phyloP scores from a whole-genome alignment of 2,888 invertebrate species.

The Thymelicus acteon region DNA sequence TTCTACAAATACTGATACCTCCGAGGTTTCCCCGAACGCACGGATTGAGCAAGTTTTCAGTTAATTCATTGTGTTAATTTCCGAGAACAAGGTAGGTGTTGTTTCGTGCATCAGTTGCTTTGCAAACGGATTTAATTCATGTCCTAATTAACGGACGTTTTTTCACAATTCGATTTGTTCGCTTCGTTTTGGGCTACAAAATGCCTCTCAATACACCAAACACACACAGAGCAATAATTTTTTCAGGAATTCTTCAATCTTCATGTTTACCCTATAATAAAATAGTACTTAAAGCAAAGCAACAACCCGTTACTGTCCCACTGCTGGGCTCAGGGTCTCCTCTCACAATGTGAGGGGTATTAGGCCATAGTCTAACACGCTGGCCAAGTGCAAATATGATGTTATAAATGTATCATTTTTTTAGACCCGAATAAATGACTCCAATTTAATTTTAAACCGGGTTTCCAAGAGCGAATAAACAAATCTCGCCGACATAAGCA shows the following conservation, averaged over 20 bases:
- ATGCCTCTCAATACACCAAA: neutral
- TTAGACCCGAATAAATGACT: neutral
- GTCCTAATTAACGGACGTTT: conserved; percentile 17
- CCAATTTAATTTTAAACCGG: neutral
- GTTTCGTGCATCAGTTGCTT: conserved; percentile 45
- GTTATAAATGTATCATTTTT: too few relatives aligned
- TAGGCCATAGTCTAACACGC: too few relatives aligned
- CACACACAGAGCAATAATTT: too few relatives aligned
- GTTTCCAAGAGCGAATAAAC: conserved; percentile 3
- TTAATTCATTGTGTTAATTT: conserved; percentile 70
- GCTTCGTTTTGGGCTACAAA: neutral
- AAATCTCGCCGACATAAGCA: conserved; percentile 11
- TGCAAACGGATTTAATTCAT: conserved; percentile 19
- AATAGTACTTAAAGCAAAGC: too few relatives aligned
- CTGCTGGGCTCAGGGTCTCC: too few relatives aligned
- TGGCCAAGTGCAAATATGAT: too few relatives aligned
- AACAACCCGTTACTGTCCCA: too few relatives aligned
- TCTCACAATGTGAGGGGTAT: too few relatives aligned
- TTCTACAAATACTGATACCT: neutral
- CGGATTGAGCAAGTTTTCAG: conserved; percentile 59
- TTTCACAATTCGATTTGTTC: neutral
- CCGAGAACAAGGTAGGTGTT: conserved; percentile 64
- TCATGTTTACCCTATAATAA: too few relatives aligned
- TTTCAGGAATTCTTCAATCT: too few relatives aligned
- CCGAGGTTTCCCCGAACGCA: conserved; percentile 15